These are phyloP conservation scores for Neoscelio sp. DNA, from an alignment of 2,888 invertebrate species.

Conservation along the genomic window DNA sequence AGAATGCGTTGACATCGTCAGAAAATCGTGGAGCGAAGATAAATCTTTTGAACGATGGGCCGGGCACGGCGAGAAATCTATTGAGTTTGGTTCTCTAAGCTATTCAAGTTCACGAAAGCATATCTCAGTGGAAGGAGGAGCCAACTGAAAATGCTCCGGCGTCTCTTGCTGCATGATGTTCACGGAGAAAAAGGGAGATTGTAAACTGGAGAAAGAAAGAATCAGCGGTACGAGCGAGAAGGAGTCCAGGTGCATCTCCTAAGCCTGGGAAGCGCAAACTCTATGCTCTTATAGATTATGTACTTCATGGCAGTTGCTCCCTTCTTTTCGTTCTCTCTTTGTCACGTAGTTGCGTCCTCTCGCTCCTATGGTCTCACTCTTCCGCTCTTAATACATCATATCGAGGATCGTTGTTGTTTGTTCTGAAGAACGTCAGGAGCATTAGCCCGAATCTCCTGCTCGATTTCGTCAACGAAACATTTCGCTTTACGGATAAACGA, in stretches of 20 bases:
- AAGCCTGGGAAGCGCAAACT: conserved; percentile 83
- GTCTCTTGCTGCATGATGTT: conserved; percentile 46
- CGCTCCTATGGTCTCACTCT: conserved; percentile 45
- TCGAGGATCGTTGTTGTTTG: conserved; percentile 68
- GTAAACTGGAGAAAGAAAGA: conserved; percentile 46
- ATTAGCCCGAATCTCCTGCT: conserved; percentile 70
- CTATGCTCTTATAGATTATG: conserved; percentile 70
- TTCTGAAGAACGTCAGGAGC: conserved; percentile 65
- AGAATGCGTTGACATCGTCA: conserved; percentile 49
- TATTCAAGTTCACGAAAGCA: conserved; percentile 81
- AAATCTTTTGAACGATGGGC: conserved; percentile 76
- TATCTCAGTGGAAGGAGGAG: conserved; percentile 73
- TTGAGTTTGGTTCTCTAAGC: conserved; percentile 73
- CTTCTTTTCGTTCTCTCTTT: conserved; percentile 36
- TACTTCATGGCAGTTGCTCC: conserved; percentile 66
- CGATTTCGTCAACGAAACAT: conserved; percentile 63
- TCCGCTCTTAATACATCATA: conserved; percentile 57
- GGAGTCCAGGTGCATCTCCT: conserved; percentile 81
- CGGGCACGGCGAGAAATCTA: conserved; percentile 73
- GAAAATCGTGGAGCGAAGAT: conserved; percentile 70
- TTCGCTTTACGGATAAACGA: conserved; percentile 68
- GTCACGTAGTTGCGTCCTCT: conserved; percentile 33
- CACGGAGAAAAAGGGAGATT: conserved; percentile 63
- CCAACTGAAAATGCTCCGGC: conserved; percentile 65
- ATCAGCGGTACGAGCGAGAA: conserved; percentile 67